Percentiles rank a stretch among this genome's conserved stretches.
phyloP scores from a whole-genome alignment of 1,140 invertebrate genomes.

The Lepidurus couesii region DNA sequence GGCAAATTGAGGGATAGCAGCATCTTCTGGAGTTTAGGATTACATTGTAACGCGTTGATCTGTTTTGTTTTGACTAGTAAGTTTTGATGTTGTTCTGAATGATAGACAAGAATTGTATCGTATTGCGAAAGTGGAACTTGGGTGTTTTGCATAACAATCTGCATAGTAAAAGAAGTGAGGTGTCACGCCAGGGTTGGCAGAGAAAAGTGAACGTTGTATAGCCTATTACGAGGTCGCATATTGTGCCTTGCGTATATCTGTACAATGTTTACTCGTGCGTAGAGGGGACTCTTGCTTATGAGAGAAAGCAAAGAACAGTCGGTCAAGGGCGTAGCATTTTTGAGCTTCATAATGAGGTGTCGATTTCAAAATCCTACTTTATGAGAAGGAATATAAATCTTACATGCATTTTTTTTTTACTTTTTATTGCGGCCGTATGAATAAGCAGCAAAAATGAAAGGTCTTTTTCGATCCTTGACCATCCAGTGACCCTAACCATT shows the following conservation, averaged over 20 bases:
- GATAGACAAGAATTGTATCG: neutral
- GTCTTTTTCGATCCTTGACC: neutral
- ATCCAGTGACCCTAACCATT: too few relatives aligned
- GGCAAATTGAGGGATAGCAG: too few relatives aligned
- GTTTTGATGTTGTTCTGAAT: neutral
- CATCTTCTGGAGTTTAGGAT: too few relatives aligned
- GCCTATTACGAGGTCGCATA: slow-evolving; percentile 2
- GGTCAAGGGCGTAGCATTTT: slow-evolving; percentile 18
- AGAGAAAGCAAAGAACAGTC: slow-evolving; percentile 17
- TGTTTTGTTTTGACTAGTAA: neutral
- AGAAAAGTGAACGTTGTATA: slow-evolving; percentile 5
- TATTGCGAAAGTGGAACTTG: neutral
- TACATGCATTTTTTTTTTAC: neutral
- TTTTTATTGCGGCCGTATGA: neutral
- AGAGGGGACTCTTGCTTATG: neutral
- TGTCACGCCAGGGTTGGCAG: slow-evolving; percentile 1
- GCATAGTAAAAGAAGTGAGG: slow-evolving; percentile 16
- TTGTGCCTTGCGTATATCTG: slow-evolving; percentile 3
- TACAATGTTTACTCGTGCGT: slow-evolving; percentile 12
- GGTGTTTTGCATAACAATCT: slow-evolving; percentile 15
- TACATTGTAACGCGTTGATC: too few relatives aligned
- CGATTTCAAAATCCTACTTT: neutral
- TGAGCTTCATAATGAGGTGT: neutral
- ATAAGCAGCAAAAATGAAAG: neutral
- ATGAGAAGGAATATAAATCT: neutral